These are phyloP conservation scores for Columba livia DNA, from an alignment of 2,113 vertebrate species.

Conservation along the genomic window DNA sequence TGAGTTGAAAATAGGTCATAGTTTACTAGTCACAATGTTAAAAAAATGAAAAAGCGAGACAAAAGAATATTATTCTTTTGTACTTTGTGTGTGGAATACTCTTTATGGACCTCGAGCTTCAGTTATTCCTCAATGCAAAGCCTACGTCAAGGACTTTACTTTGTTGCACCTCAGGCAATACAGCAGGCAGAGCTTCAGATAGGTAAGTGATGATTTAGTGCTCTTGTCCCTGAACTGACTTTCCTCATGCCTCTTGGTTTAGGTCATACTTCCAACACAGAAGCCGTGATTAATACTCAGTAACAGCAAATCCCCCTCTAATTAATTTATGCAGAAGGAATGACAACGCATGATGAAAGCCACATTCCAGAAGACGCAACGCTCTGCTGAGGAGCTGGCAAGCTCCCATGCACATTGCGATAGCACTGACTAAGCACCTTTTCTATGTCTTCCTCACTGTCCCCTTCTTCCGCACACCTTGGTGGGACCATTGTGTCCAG, in stretches of 20 bases:
- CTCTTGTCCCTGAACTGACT: not conserved
- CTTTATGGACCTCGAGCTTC: not conserved
- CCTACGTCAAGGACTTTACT: not conserved
- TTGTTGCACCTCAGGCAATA: not conserved
- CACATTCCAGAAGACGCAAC: conserved; percentile 18
- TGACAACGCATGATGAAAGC: not conserved
- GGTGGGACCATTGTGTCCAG: not conserved
- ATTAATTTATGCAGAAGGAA: conserved; percentile 25
- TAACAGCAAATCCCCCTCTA: conserved; percentile 13
- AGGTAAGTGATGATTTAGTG: not conserved
- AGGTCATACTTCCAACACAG: not conserved
- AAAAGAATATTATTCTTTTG: not conserved
- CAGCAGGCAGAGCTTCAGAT: not conserved
- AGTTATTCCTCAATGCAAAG: not conserved
- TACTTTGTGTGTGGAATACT: not conserved
- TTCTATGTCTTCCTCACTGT: not conserved
- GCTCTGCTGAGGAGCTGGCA: not conserved
- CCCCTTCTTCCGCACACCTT: not conserved
- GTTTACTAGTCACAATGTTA: not conserved
- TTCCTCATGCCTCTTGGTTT: conserved; percentile 1
- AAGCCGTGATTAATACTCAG: not conserved
- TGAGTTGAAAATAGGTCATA: not conserved
- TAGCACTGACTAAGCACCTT: not conserved
- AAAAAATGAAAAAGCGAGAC: not conserved
- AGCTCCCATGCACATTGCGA: not conserved